Base-by-base conservation (phyloP, 2,113 vertebrate genomes). In the Cariama cristata region DNA sequence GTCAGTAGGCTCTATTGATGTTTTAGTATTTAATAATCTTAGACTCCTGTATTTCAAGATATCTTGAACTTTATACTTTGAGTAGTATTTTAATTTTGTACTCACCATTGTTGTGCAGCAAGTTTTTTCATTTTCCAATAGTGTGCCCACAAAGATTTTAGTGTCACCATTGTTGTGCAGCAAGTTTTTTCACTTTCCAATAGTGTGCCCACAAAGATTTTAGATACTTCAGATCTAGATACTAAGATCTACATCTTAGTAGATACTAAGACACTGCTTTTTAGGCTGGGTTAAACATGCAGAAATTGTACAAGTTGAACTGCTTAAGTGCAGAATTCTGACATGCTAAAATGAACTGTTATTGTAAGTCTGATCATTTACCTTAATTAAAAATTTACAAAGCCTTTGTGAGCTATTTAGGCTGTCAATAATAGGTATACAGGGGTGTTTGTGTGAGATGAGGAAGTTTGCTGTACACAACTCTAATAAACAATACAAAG, bases 371-470 rank as follows among this genome's bases (percentile, higher is more conserved):
- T 91, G 23, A 86, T 98, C 35, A 44, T 92, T 94, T 96, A 52
- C 79, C 93, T 97, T 97, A 96, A 97, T 98, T 97, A 97, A 97
- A 97, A 96, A 90, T 93, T 74, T 85, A 22, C 85, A 93, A 96
- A 72, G 67, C 79, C 81, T 97, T 96, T 85, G 68, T 97, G 92
- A 96, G 73, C 50, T 88, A 40, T 95, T 71, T 60, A 49, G 49
- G 18, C 26, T 93, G 63, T 42, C 76, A 73, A 22, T 90, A 94
- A 82, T 92, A 83, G 93, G 79, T 56, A 64, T 76, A 72, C 52
- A 55, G 55, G 49, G 30, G 22, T 53, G 15, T 32, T 91, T 93
- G 66, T 95, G 63, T 88, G 52, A 96, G 47, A 80, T 72, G 76
- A 66, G 59, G 53, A 88, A 28, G 67, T 42, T 52, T 40, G 49